Percentiles rank a stretch among this genome's conserved stretches.
Conservation (phyloP, 2,113 vertebrate genomes). For the Sander lucioperca region DNA sequence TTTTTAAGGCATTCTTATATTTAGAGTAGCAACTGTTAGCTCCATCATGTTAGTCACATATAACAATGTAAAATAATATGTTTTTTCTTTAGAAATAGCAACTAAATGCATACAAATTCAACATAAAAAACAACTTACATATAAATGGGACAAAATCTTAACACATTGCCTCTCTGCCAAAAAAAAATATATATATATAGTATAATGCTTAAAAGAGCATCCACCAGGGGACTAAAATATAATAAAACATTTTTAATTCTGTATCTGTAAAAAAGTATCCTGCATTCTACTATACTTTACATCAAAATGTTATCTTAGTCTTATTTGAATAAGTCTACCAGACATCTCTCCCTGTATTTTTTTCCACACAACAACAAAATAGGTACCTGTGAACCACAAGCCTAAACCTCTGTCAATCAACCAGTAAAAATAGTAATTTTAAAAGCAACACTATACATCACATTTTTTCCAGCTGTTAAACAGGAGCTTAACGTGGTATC, state of each 20-base stretch:
- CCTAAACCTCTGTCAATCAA: constrained; percentile 1
- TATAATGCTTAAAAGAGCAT: too few relatives aligned
- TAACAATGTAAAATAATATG: not conserved
- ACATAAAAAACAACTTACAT: not conserved
- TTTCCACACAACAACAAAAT: not conserved
- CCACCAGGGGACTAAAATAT: too few relatives aligned
- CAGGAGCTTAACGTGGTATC: not conserved
- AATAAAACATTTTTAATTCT: too few relatives aligned
- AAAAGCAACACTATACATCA: not conserved
- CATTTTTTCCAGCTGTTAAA: not conserved
- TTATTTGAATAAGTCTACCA: not conserved
- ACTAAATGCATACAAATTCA: not conserved
- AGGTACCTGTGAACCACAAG: not conserved
- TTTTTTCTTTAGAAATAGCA: not conserved
- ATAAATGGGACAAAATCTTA: not conserved
- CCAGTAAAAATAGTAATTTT: not conserved
- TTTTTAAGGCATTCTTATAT: not conserved
- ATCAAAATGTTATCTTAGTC: not conserved
- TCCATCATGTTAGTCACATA: not conserved
- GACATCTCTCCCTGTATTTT: not conserved
- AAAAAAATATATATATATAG: too few relatives aligned
- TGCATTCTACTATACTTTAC: not conserved
- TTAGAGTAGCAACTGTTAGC: too few relatives aligned
- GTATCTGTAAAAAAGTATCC: not conserved
- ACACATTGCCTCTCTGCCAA: not conserved